A percentile compares a stretch with the other conserved stretches of the same genome.
Evolutionary conservation across 2,888 invertebrate species (phyloP).

Genomic region (Habrosyne pyritoides): DNA sequence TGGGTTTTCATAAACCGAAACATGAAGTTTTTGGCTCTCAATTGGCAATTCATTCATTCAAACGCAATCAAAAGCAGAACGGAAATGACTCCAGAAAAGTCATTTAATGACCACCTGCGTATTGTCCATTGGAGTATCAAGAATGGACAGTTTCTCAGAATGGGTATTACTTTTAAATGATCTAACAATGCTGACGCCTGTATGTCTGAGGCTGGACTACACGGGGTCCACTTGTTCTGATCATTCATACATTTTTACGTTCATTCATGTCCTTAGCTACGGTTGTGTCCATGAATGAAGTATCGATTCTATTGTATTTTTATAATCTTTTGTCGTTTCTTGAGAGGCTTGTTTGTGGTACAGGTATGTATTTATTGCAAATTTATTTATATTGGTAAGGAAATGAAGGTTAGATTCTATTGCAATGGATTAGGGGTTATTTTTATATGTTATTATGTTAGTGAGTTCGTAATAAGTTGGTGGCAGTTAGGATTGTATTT

Average conservation of each 20-base stretch:
- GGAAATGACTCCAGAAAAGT: constrained; percentile 72
- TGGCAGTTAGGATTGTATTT: background rate
- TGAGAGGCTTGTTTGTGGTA: constrained; percentile 44
- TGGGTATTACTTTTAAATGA: constrained; percentile 52
- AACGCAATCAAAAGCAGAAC: constrained; percentile 45
- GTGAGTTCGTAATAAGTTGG: background rate
- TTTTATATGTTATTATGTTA: background rate
- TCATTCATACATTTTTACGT: constrained; percentile 60
- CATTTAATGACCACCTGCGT: constrained; percentile 73
- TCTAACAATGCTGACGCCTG: constrained; percentile 58
- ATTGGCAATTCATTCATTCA: background rate
- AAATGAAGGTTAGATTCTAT: constrained; percentile 5
- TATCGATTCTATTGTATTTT: constrained; percentile 49
- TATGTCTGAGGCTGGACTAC: constrained; percentile 49
- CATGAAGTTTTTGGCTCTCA: background rate
- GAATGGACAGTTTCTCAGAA: constrained; percentile 48
- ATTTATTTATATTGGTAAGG: constrained; percentile 9
- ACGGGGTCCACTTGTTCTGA: constrained; percentile 57
- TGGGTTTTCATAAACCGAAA: background rate
- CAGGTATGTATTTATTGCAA: constrained; percentile 42
- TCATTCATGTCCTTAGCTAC: constrained; percentile 64
- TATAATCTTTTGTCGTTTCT: constrained; percentile 32
- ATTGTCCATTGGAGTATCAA: constrained; percentile 22
- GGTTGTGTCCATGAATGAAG: constrained; percentile 55
- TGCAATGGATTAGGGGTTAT: accelerated